These are phyloP conservation scores for Diploptera punctata DNA, from an alignment of 2,888 invertebrate species.

Conservation along the genomic window DNA sequence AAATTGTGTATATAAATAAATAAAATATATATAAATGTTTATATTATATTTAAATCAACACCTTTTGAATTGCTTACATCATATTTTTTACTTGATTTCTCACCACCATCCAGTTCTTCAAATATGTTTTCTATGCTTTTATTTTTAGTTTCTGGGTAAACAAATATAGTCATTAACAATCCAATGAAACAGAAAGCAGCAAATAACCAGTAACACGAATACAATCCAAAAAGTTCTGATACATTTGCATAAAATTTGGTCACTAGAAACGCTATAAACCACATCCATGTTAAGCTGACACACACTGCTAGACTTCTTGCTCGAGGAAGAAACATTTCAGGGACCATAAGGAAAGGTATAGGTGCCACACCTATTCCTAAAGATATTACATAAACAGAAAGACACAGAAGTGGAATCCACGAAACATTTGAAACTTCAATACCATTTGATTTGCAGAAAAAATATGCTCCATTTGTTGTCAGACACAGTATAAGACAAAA, in stretches of 20 bases:
- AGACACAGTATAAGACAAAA: slow-evolving; percentile 49
- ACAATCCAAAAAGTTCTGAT: slow-evolving; percentile 52
- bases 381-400: slow-evolving; percentile 33
- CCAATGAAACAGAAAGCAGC: slow-evolving; percentile 52
- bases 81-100: background rate
- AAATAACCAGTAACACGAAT: slow-evolving; percentile 56
- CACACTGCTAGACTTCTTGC: slow-evolving; percentile 33
- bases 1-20: too few species aligned
- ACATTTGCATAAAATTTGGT: slow-evolving; percentile 55
- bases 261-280: slow-evolving; percentile 53
- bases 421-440: slow-evolving; percentile 34
- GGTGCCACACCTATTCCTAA: slow-evolving; percentile 34
- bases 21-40: too few species aligned
- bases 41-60: too few species aligned
- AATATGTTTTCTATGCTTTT: slow-evolving; percentile 56
- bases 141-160: slow-evolving; percentile 58
- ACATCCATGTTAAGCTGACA: slow-evolving; percentile 44
- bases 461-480: slow-evolving; percentile 49
- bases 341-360: slow-evolving; percentile 32
- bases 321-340: slow-evolving; percentile 39
- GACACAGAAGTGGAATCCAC: slow-evolving; percentile 33
- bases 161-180: slow-evolving; percentile 51
- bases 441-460: slow-evolving; percentile 46
- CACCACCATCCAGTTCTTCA: slow-evolving; percentile 43
- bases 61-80: too few species aligned